Conservation (phyloP, 2,888 invertebrate species). For the Drosophila anceps region DNA sequence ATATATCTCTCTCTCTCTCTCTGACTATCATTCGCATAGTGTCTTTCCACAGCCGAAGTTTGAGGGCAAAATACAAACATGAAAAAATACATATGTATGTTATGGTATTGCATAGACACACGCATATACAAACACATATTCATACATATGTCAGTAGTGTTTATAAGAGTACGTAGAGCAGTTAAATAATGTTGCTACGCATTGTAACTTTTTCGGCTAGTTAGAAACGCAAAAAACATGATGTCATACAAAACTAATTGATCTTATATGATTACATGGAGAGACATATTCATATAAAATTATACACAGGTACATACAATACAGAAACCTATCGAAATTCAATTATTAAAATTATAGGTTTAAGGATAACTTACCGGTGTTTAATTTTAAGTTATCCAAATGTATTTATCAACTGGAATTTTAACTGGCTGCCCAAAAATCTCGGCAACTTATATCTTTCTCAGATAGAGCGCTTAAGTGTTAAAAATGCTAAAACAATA, state of each 20-base stretch:
- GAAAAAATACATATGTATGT: not conserved
- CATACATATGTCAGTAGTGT: not conserved
- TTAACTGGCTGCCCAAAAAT: not conserved
- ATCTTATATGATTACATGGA: constrained; percentile 44
- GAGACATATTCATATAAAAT: too few relatives aligned
- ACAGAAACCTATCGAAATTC: not conserved
- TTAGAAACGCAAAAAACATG: constrained; percentile 31
- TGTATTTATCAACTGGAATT: not conserved
- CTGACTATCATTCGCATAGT: too few relatives aligned
- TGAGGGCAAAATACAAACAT: too few relatives aligned
- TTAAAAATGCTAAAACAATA: not conserved
- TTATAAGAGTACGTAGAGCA: not conserved
- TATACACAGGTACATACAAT: too few relatives aligned
- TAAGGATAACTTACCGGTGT: constrained; percentile 28
- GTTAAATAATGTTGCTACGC: constrained; percentile 46
- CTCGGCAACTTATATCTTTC: not conserved
- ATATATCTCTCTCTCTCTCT: too few relatives aligned
- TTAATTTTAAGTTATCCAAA: not conserved
- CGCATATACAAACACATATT: not conserved
- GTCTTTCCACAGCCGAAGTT: too few relatives aligned
- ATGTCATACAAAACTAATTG: constrained; percentile 49
- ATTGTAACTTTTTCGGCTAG: constrained; percentile 4
- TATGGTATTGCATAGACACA: constrained; percentile 1
- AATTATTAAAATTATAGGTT: not conserved
- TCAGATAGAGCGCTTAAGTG: constrained; percentile 6